A percentile compares a stretch with the other conserved stretches of the same genome.
Evolutionary conservation across 37 sponge, comb jelly and placozoan genomes (phyloP).

Genomic region (Ephydatia muelleri): DNA sequence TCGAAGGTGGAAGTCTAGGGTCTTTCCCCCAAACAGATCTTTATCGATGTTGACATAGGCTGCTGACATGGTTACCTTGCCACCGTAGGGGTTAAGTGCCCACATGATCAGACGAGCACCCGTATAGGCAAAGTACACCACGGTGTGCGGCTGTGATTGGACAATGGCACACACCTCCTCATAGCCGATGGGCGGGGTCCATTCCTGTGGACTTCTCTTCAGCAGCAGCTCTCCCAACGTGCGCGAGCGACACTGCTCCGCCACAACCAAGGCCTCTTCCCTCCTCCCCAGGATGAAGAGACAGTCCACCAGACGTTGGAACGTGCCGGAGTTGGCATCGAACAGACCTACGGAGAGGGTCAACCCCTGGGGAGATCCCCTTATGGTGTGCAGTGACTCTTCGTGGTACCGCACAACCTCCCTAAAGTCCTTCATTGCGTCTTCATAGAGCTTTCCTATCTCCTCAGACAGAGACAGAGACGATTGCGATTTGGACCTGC

Average conservation of each 20-base stretch:
- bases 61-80: constrained; percentile 6
- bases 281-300: constrained; percentile 10
- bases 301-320: constrained; percentile 52
- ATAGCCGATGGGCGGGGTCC: constrained; percentile 24
- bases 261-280: constrained; percentile 44
- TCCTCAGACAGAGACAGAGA: background rate
- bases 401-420: constrained; percentile 36
- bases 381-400: constrained; percentile 25
- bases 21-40: constrained; percentile 54
- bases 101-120: constrained; percentile 57
- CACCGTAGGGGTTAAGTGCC: constrained; percentile 46
- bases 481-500: background rate
- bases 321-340: constrained; percentile 53
- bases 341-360: constrained; percentile 50
- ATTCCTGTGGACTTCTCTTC: constrained; percentile 5
- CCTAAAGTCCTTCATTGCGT: constrained; percentile 19
- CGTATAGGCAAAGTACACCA: constrained; percentile 64
- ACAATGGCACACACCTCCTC: constrained; percentile 8
- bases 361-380: constrained; percentile 40
- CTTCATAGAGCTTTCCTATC: constrained; percentile 6
- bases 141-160: constrained; percentile 14
- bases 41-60: constrained; percentile 47
- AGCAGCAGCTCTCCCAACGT: constrained; percentile 61
- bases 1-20: constrained; percentile 59
- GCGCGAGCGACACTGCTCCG: constrained; percentile 52